A percentile compares a stretch with the other conserved stretches of the same genome.
phyloP scores from a whole-genome alignment of 1,140 invertebrate genomes.

The Drosophila asahinai region DNA sequence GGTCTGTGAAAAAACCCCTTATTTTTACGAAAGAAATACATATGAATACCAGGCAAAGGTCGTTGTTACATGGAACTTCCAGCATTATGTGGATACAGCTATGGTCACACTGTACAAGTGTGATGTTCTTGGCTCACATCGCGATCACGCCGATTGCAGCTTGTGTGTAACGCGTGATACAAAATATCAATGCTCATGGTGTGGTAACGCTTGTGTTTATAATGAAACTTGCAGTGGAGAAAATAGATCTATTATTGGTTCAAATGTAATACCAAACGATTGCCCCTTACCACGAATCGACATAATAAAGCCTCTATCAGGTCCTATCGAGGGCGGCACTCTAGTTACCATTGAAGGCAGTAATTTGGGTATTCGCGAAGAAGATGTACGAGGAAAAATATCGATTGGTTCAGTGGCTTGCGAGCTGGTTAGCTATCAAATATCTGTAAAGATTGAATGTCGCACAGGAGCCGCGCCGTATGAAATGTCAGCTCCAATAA shows the following conservation, averaged over 20 bases:
- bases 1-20: slow-evolving; percentile 95
- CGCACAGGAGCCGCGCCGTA: slow-evolving; percentile 91
- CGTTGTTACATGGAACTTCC: slow-evolving; percentile 96
- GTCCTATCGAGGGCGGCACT: slow-evolving; percentile 98
- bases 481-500: slow-evolving; percentile 92
- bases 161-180: slow-evolving; percentile 95
- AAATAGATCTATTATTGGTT: slow-evolving; percentile 4
- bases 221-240: slow-evolving; percentile 90
- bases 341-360: slow-evolving; percentile 97
- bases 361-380: slow-evolving; percentile 95
- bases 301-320: slow-evolving; percentile 97
- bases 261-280: slow-evolving; percentile 88
- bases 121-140: slow-evolving; percentile 95
- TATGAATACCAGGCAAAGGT: slow-evolving; percentile 95
- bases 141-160: slow-evolving; percentile 96
- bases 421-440: slow-evolving; percentile 94
- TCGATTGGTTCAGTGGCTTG: slow-evolving; percentile 96
- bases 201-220: slow-evolving; percentile 94
- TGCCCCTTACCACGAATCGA: slow-evolving; percentile 97
- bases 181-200: slow-evolving; percentile 97
- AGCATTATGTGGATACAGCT: slow-evolving; percentile 96
- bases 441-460: slow-evolving; percentile 96
- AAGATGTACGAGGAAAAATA: slow-evolving; percentile 96
- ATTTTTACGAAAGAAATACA: slow-evolving; percentile 94
- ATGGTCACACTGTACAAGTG: slow-evolving; percentile 97